phyloP scores from a whole-genome alignment of 2,113 vertebrate species.

The Leucoraja erinaceus region DNA sequence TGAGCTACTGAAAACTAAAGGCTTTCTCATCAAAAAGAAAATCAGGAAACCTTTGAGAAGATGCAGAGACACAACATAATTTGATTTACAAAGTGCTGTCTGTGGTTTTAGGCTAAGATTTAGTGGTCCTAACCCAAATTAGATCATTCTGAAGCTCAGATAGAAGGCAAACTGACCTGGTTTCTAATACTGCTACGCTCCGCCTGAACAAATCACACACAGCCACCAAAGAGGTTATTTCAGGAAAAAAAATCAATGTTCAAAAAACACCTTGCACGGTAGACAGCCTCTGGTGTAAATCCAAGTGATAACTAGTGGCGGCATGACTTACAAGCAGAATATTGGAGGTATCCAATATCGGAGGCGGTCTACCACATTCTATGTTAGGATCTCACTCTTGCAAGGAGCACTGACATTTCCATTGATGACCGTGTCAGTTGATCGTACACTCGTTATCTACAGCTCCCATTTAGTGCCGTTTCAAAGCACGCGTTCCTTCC shows the following conservation, averaged over 20 bases:
- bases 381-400: background rate
- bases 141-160: background rate
- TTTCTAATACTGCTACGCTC: background rate
- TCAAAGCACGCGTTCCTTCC: background rate
- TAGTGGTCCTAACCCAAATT: background rate
- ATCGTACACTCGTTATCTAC: background rate
- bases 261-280: background rate
- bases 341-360: background rate
- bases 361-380: background rate
- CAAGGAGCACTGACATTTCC: conserved; percentile 6
- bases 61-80: background rate
- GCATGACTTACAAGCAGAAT: background rate
- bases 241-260: background rate
- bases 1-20: no score
- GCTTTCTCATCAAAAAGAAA: background rate
- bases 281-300: background rate
- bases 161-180: no score
- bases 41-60: background rate
- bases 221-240: background rate
- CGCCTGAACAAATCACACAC: background rate
- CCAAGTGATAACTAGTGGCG: background rate
- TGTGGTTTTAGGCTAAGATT: background rate
- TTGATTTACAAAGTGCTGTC: background rate
- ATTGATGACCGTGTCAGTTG: background rate
- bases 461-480: conserved; percentile 9